Evolutionary conservation across 2,888 invertebrate genomes (phyloP), one percentile per base, ranked within the genome.

Genomic region (Heteropelma amictum): DNA sequence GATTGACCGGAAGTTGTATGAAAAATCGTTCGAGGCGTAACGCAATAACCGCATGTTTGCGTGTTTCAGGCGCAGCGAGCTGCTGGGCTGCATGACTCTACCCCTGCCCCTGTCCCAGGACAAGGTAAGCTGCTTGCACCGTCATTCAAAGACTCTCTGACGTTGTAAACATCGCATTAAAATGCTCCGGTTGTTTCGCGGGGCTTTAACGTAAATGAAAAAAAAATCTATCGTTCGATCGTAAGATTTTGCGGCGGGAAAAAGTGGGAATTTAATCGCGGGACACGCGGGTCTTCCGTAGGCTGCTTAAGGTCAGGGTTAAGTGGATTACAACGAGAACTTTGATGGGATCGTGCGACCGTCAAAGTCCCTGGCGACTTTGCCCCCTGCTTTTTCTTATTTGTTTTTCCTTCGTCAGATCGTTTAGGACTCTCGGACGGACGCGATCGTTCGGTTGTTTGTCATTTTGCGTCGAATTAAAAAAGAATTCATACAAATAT

Each of bases 31-130:
- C n/a, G n/a, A n/a, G n/a, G n/a, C n/a, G 10, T 30, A n/a, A 5
- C 17, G 14, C 17, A 30, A 28, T 38, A 63, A 82, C 89, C 90
- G 89, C 90, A 90, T 79, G 86, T 83, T 84, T 58, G 64, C 64
- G 90, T 91, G 89, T 94, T 93, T 12, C 93, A 97, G 97, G 91
- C 94, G 95, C 91, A 97, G 96, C 92, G 97, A 97, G 91, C 95
- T 97, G 90, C 92, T 97, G 90, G 97, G 97, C 92, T 97, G 97
- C 90, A 95, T 96, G 94, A 96, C 96, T 90, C 96, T 97, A 91
- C 95, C 96, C 83, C 92, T 97, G 84, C 94, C 94, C 90, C 93
- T 95, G 92, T 93, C 94, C 82, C 92, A 94, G 90, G 93, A 93
- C 88, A 92, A 92, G 93, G 93, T 93, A 91, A 91, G 92, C 91